Evolutionary conservation across 2,113 vertebrate genomes (phyloP).

Genomic region (Ageneiosus marmoratus): DNA sequence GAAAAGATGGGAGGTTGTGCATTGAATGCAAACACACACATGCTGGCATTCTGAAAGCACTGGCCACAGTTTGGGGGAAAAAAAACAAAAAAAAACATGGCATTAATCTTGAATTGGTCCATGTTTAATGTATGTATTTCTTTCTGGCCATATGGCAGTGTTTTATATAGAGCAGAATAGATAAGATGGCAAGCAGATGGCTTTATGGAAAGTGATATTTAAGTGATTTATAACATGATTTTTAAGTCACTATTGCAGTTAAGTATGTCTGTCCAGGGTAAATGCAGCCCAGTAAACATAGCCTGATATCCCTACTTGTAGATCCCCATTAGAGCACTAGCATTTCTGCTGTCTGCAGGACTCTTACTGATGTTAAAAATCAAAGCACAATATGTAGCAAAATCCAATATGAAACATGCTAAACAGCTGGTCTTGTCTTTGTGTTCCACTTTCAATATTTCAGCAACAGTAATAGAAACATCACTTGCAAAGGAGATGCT

Average conservation of each 20-base stretch:
- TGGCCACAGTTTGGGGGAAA: background rate
- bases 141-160: conserved; percentile 29
- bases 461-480: background rate
- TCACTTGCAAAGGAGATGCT: background rate
- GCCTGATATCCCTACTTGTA: background rate
- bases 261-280: background rate
- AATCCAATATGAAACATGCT: background rate
- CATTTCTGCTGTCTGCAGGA: background rate
- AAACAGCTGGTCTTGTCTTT: background rate
- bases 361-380: background rate
- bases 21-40: conserved; percentile 1
- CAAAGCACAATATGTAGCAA: background rate
- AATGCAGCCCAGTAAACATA: background rate
- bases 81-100: no score
- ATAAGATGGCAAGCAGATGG: background rate
- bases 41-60: conserved; percentile 8
- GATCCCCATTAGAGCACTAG: background rate
- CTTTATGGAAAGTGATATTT: background rate
- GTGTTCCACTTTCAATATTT: background rate
- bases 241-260: no score
- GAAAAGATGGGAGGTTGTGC: background rate
- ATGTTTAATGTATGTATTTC: conserved; percentile 45
- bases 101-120: conserved; percentile 38
- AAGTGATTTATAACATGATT: no score
- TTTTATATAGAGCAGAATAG: conserved; percentile 36